Evolutionary conservation across 2,888 invertebrate species (phyloP).

Genomic region (Serripes groenlandicus): DNA sequence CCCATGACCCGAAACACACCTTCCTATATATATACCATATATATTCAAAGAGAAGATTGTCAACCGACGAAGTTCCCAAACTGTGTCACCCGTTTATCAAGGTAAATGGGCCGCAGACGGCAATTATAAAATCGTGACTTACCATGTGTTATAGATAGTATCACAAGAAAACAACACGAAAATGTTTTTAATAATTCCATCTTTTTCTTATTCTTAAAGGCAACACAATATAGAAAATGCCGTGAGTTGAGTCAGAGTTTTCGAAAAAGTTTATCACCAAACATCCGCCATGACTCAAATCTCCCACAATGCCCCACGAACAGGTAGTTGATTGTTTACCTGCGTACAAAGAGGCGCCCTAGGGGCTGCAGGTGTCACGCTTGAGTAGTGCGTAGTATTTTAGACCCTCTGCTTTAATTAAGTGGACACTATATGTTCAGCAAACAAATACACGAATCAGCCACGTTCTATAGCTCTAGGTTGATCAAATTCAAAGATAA

Average conservation of each 20-base stretch:
- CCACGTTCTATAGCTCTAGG: too few relatives aligned
- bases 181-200: slow-evolving; percentile 18
- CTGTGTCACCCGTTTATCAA: slow-evolving; percentile 11
- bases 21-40: background rate
- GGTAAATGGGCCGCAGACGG: slow-evolving; percentile 8
- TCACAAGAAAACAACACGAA: slow-evolving; percentile 11
- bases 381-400: slow-evolving; percentile 19
- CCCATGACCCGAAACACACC: too few relatives aligned
- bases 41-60: slow-evolving; percentile 3
- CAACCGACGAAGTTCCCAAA: background rate
- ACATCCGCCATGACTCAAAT: slow-evolving; percentile 68
- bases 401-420: too few relatives aligned
- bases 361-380: slow-evolving; percentile 25
- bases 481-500: too few relatives aligned
- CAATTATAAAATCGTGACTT: background rate
- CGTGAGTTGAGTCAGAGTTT: slow-evolving; percentile 50
- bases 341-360: slow-evolving; percentile 51
- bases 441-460: too few relatives aligned
- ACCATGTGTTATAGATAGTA: background rate
- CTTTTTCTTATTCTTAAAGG: background rate
- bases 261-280: slow-evolving; percentile 42
- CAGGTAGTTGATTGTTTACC: slow-evolving; percentile 60
- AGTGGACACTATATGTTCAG: too few relatives aligned
- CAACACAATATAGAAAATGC: slow-evolving; percentile 4
- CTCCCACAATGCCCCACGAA: slow-evolving; percentile 58